Percentiles rank a stretch among this genome's conserved stretches.
Conservation (phyloP, 2,888 invertebrate genomes). For the Coenonympha glycerion region DNA sequence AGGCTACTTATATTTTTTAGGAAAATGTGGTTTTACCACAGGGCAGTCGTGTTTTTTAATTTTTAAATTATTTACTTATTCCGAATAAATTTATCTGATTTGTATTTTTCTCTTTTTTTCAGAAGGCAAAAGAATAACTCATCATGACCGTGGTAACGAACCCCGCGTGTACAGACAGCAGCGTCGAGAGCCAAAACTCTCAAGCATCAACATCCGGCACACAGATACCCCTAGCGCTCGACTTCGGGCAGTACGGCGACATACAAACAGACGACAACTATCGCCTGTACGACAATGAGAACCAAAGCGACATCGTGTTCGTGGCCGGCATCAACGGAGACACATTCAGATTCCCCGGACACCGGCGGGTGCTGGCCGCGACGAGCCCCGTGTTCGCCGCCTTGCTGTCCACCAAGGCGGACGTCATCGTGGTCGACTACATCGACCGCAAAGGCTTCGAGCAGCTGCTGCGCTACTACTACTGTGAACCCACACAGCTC, state of each 20-base stretch:
- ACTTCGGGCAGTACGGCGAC: conserved; percentile 26
- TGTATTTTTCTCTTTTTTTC: conserved; percentile 36
- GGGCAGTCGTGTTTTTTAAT: background rate
- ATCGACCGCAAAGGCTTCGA: conserved; percentile 81
- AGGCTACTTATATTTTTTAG: no score
- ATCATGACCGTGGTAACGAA: conserved; percentile 69
- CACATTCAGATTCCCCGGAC: conserved; percentile 81
- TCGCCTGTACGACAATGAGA: conserved; percentile 70
- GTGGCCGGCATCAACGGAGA: conserved; percentile 79
- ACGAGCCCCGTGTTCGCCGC: conserved; percentile 80
- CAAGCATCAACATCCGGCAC: conserved; percentile 27
- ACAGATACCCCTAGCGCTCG: conserved; percentile 7
- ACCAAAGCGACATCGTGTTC: conserved; percentile 77
- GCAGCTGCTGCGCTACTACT: conserved; percentile 79
- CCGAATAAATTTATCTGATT: no score
- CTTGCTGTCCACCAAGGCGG: conserved; percentile 63
- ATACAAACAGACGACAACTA: conserved; percentile 45
- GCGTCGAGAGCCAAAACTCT: conserved; percentile 39
- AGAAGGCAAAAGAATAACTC: conserved; percentile 36
- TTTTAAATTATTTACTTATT: no score
- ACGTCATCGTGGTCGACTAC: conserved; percentile 73
- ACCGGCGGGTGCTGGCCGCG: conserved; percentile 77
- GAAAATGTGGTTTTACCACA: no score
- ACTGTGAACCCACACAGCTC: conserved; percentile 78
- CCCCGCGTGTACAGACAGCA: conserved; percentile 47